A percentile compares a stretch with the other conserved stretches of the same genome.
phyloP scores from a whole-genome alignment of 2,113 vertebrate species.

The Cardinalis cardinalis region DNA sequence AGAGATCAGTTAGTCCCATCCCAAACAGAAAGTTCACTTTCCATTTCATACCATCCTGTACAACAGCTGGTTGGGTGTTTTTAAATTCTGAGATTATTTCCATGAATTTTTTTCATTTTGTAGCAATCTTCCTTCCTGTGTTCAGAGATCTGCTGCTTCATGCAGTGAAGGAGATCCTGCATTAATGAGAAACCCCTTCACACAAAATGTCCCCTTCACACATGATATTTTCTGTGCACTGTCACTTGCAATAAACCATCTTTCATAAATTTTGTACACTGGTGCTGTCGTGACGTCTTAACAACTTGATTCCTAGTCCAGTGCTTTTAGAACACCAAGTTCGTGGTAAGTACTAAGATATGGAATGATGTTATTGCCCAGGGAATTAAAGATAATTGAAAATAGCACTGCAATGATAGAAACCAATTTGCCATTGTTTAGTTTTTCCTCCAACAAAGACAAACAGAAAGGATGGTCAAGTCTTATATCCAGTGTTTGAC shows the following conservation, averaged over 20 bases:
- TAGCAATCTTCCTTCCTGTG: neutral
- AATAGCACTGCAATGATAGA: neutral
- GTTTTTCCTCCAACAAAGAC: neutral
- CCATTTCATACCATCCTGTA: neutral
- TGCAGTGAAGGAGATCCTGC: neutral
- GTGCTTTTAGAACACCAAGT: neutral
- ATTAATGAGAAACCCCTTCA: neutral
- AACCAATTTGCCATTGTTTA: neutral
- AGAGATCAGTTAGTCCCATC: neutral
- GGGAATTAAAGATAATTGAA: neutral
- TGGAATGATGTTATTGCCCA: neutral
- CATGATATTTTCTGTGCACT: neutral
- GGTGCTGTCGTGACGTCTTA: neutral
- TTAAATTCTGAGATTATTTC: neutral
- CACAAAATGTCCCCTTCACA: neutral
- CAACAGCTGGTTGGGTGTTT: neutral
- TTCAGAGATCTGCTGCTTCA: neutral
- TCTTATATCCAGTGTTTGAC: neutral
- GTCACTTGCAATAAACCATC: neutral
- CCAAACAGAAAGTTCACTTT: neutral
- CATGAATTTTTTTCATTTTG: neutral
- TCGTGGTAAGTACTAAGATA: neutral
- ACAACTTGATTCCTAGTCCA: slow-evolving; percentile 4
- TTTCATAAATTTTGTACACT: neutral
- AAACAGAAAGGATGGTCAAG: neutral